Percentiles rank a stretch among this genome's conserved stretches.
These are phyloP conservation scores for Blennius ocellaris DNA, from an alignment of 2,113 vertebrate species.

Conservation along the genomic window DNA sequence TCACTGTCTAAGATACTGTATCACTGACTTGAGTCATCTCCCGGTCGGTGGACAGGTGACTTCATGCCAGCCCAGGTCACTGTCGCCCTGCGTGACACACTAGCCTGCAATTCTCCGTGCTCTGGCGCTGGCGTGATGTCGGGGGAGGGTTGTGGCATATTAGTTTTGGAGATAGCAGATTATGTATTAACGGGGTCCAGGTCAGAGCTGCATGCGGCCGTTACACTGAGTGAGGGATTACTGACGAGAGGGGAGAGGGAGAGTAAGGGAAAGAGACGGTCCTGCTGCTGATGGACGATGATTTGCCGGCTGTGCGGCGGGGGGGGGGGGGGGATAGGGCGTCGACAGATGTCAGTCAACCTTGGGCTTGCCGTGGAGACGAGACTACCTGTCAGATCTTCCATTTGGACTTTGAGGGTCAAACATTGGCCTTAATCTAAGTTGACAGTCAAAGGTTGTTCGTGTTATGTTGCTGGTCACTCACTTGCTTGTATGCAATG, in stretches of 20 bases:
- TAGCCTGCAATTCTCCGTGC: constrained; percentile 41
- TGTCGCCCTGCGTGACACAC: constrained; percentile 57
- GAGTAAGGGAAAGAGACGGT: constrained; percentile 6
- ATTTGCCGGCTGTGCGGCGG: constrained; percentile 30
- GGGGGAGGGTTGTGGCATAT: constrained; percentile 41
- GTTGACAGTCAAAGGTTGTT: constrained; percentile 40
- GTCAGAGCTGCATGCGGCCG: constrained; percentile 62
- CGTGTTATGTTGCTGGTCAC: constrained; percentile 27
- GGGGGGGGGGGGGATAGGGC: constrained; percentile 26
- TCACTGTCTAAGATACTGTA: constrained; percentile 43
- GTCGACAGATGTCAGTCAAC: constrained; percentile 64
- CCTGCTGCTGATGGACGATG: constrained; percentile 40
- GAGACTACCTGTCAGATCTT: constrained; percentile 22
- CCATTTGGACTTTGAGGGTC: constrained; percentile 29
- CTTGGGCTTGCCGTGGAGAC: constrained; percentile 30
- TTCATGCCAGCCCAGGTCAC: constrained; percentile 60
- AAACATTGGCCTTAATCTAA: constrained; percentile 61
- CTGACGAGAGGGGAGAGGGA: constrained; percentile 7
- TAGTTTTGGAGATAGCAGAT: constrained; percentile 70
- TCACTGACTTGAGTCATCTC: constrained; percentile 41
- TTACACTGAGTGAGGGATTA: constrained; percentile 68
- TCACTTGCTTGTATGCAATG: neutral
- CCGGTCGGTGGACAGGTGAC: constrained; percentile 51
- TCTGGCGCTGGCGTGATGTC: constrained; percentile 29
- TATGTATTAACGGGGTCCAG: constrained; percentile 65